phyloP scores from a whole-genome alignment of 2,888 invertebrate species.

The Ctena decussata region DNA sequence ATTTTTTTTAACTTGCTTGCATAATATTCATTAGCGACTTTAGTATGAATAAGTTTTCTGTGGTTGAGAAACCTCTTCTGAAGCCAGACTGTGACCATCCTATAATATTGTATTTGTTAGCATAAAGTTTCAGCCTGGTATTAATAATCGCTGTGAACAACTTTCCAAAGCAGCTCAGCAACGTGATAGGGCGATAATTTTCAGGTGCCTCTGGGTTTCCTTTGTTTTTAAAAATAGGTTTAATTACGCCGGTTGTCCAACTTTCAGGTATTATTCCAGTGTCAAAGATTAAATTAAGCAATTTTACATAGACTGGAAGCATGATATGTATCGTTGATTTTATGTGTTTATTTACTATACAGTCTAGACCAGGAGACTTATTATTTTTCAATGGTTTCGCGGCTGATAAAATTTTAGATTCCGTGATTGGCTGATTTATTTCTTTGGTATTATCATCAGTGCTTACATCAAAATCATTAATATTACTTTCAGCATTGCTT shows the following conservation, averaged over 20 bases:
- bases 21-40: neutral
- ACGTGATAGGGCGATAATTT: conserved; percentile 35
- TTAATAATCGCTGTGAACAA: conserved; percentile 33
- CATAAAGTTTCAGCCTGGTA: conserved; percentile 7
- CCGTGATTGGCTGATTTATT: neutral
- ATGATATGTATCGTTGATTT: conserved; percentile 9
- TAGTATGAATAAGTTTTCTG: neutral
- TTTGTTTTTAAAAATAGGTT: conserved; percentile 38
- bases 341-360: no score
- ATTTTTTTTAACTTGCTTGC: neutral
- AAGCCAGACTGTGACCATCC: neutral
- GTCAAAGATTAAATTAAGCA: conserved; percentile 26
- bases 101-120: neutral
- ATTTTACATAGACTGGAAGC: conserved; percentile 6
- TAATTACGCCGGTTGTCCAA: conserved; percentile 25
- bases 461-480: no score
- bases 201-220: neutral
- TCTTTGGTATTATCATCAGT: no score
- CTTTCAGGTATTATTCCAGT: conserved; percentile 17
- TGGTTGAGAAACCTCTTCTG: neutral
- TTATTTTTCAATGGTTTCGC: conserved; percentile 9
- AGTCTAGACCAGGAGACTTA: conserved; percentile 10
- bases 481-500: no score
- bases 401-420: neutral
- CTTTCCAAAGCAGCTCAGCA: no score